These are phyloP conservation scores for Eciton burchellii DNA, from an alignment of 1,140 invertebrate species.

Conservation along the genomic window DNA sequence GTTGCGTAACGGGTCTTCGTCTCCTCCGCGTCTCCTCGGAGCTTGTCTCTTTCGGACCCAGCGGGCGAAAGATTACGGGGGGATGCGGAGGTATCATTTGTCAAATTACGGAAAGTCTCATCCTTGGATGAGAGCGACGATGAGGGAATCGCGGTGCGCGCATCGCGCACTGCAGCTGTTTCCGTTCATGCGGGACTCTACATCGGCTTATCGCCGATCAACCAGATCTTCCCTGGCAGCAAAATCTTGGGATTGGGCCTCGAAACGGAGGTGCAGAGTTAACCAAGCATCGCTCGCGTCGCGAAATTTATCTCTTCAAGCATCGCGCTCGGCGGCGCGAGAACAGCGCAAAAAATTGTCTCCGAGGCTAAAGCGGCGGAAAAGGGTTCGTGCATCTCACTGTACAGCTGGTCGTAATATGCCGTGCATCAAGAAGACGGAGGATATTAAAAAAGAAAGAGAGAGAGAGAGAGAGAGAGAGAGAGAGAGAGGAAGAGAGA, in stretches of 20 bases:
- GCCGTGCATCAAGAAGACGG: conserved; percentile 52
- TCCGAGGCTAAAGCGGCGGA: conserved; percentile 32
- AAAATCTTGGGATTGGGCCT: no score
- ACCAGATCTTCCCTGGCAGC: no score
- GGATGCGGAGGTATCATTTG: background rate
- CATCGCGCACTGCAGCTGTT: no score
- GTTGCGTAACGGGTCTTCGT: conserved; percentile 34
- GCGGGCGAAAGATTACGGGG: background rate
- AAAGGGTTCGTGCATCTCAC: conserved; percentile 54
- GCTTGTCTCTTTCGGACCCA: background rate
- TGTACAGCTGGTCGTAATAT: conserved; percentile 66
- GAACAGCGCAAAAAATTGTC: conserved; percentile 27
- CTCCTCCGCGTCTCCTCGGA: background rate
- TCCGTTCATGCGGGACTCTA: no score
- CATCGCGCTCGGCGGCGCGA: background rate
- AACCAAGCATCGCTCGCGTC: conserved; percentile 4
- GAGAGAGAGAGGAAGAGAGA: no score
- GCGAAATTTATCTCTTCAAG: conserved; percentile 47
- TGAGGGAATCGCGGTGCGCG: no score
- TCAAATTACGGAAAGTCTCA: background rate
- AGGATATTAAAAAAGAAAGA: conserved; percentile 68
- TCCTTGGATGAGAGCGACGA: no score
- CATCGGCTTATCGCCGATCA: no score
- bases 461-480: no score
- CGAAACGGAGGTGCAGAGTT: background rate